phyloP scores from a whole-genome alignment of 2,113 vertebrate genomes.

The Stegostoma tigrinum region DNA sequence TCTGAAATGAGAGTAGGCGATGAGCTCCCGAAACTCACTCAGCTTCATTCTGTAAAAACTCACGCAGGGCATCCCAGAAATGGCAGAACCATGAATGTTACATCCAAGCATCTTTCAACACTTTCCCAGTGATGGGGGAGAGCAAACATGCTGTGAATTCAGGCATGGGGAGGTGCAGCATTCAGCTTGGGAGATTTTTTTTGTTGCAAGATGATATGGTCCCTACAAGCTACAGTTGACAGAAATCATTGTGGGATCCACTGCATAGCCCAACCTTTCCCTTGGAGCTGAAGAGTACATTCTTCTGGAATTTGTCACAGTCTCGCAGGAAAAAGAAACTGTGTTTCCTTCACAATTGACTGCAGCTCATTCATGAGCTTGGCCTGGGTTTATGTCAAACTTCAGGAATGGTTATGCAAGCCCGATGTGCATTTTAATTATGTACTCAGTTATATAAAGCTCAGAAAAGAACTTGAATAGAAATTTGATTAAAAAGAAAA shows the following conservation, averaged over 20 bases:
- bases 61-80: background rate
- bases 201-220: background rate
- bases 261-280: background rate
- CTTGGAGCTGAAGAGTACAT: background rate
- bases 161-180: background rate
- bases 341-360: no score
- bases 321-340: background rate
- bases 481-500: background rate
- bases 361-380: background rate
- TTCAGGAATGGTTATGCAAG: background rate
- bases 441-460: no score
- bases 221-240: background rate
- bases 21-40: background rate
- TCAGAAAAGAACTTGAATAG: background rate
- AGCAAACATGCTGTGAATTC: background rate
- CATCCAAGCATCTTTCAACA: background rate
- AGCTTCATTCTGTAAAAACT: background rate
- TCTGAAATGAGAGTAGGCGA: background rate
- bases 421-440: background rate
- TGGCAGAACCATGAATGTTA: background rate
- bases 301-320: background rate
- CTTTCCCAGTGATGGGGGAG: background rate
- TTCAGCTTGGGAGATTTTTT: background rate
- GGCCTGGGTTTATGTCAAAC: background rate
- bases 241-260: background rate